Conservation (phyloP, 2,888 invertebrate species). For the Hirtodrosophila histrioides region DNA sequence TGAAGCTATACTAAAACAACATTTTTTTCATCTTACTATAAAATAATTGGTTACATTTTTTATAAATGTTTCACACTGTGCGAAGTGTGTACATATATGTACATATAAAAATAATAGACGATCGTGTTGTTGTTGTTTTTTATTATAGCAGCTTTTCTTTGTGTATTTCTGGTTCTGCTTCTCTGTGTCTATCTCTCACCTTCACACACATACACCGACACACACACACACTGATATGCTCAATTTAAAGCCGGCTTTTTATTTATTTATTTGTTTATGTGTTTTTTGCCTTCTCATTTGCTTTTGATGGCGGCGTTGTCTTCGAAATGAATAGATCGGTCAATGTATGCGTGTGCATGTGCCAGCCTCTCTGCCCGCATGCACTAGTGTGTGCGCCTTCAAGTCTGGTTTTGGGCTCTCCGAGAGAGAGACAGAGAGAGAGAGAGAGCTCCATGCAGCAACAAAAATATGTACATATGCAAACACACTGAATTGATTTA, state of each 20-base stretch:
- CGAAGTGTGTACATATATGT: conserved; percentile 2
- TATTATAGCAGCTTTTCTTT: conserved; percentile 37
- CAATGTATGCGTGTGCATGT: conserved; percentile 11
- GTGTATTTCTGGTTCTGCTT: conserved; percentile 53
- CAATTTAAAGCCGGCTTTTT: conserved; percentile 76
- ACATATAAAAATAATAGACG: conserved; percentile 29
- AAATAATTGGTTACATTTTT: conserved; percentile 1
- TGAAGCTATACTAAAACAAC: neutral
- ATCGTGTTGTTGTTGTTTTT: conserved; percentile 35
- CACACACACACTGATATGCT: conserved; percentile 25
- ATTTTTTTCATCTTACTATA: neutral
- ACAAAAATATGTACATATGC: conserved; percentile 51
- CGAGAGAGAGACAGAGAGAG: conserved; percentile 10
- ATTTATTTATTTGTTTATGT: conserved; percentile 73
- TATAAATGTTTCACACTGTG: conserved; percentile 15
- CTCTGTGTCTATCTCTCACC: conserved; percentile 38
- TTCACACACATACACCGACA: conserved; percentile 12
- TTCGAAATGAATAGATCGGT: conserved; percentile 20
- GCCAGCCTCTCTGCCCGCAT: conserved; percentile 21
- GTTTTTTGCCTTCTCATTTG: conserved; percentile 35
- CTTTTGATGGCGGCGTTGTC: conserved; percentile 36
- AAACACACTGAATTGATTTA: conserved; percentile 73
- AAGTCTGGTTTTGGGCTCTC: conserved; percentile 64
- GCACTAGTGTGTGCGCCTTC: conserved; percentile 34
- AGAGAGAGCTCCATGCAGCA: conserved; percentile 3